Conservation (phyloP, 2,888 invertebrate genomes). For the Onchidella celtica region DNA sequence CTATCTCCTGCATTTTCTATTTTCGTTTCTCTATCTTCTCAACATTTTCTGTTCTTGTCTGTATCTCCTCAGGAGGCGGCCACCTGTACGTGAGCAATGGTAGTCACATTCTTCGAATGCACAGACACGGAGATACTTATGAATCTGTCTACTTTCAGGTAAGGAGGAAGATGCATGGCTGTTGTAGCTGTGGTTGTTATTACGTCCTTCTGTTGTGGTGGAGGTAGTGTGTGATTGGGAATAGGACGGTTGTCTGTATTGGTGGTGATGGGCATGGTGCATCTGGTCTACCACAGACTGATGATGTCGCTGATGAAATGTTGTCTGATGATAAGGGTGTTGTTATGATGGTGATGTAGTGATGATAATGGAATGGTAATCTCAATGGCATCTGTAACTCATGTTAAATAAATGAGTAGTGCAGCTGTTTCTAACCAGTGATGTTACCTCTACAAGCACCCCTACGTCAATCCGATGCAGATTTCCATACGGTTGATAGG, state of each 20-base stretch:
- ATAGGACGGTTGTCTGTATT: not conserved
- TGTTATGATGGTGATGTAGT: too few relatives aligned
- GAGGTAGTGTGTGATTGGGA: not conserved
- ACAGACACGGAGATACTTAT: slow-evolving; percentile 38
- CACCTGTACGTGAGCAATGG: slow-evolving; percentile 56
- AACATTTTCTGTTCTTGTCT: too few relatives aligned
- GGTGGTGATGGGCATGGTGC: not conserved
- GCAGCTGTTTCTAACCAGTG: too few relatives aligned
- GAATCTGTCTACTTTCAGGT: slow-evolving; percentile 54
- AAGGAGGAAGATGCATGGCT: not conserved
- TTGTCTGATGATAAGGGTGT: too few relatives aligned
- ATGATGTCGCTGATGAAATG: too few relatives aligned
- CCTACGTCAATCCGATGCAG: too few relatives aligned
- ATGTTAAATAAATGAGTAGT: too few relatives aligned
- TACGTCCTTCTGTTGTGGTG: not conserved
- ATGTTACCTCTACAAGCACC: too few relatives aligned
- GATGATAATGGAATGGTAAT: too few relatives aligned
- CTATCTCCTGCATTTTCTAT: not conserved
- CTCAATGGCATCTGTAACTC: too few relatives aligned
- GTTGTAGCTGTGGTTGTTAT: not conserved
- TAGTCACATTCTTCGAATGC: slow-evolving; percentile 52
- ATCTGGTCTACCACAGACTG: not conserved
- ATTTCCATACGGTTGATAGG: too few relatives aligned
- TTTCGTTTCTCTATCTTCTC: not conserved
- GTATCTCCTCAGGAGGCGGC: slow-evolving; percentile 42